phyloP scores from a whole-genome alignment of 1,140 invertebrate genomes.

The Dendrolimus punctatus region DNA sequence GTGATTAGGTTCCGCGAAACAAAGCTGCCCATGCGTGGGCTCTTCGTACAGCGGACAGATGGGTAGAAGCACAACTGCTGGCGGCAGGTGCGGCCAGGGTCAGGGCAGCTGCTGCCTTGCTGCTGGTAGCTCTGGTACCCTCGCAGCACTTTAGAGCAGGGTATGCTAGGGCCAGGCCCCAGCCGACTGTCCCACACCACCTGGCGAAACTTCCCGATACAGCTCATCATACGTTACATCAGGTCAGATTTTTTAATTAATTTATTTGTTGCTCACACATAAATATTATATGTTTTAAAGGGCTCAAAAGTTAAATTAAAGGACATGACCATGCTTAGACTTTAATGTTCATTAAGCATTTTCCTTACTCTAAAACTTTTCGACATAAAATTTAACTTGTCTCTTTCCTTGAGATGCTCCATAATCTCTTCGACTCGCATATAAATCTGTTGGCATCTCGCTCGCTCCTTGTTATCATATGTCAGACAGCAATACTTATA shows the following conservation, averaged over 20 bases:
- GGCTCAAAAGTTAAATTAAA: too few species aligned
- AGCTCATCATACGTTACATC: conserved; percentile 85
- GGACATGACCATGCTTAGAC: too few species aligned
- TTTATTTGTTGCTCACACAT: too few species aligned
- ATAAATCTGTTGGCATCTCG: too few species aligned
- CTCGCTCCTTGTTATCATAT: too few species aligned
- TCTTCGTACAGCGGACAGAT: conserved; percentile 87
- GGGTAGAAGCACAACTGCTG: conserved; percentile 92
- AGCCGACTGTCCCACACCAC: conserved; percentile 33
- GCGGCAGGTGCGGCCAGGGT: conserved; percentile 90
- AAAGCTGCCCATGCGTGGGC: conserved; percentile 92
- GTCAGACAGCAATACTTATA: too few species aligned
- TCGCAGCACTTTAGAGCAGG: conserved; percentile 90
- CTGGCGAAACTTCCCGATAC: conserved; percentile 72
- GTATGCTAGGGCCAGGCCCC: conserved; percentile 74
- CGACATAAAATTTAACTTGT: too few species aligned
- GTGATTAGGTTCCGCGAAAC: conserved; percentile 81
- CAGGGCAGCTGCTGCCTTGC: conserved; percentile 85
- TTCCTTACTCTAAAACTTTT: too few species aligned
- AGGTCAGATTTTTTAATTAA: conserved; percentile 42
- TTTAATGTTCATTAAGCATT: too few species aligned
- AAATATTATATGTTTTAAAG: too few species aligned
- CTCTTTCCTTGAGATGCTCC: too few species aligned
- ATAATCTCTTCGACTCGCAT: too few species aligned
- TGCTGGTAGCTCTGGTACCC: conserved; percentile 91